Percentiles rank a stretch among this genome's conserved stretches.
Conservation (phyloP, 2,797 vertebrate species). For the Ficedula albicollis region DNA sequence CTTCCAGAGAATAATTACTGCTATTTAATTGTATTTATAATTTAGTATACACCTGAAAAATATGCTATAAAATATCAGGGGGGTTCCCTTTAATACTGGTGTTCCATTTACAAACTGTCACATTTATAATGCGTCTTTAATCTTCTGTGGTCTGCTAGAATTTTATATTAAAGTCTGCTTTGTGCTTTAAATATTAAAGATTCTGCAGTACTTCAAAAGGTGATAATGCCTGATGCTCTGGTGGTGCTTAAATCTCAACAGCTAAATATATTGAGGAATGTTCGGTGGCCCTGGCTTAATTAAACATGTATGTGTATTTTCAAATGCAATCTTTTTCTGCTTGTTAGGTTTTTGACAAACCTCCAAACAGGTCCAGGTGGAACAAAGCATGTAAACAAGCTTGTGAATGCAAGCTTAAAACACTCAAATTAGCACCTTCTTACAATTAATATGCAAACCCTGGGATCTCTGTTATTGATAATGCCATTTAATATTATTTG, state of each 20-base stretch:
- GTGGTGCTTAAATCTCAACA: slow-evolving; percentile 85
- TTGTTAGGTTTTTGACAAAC: slow-evolving; percentile 94
- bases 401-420: slow-evolving; percentile 91
- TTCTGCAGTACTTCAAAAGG: slow-evolving; percentile 90
- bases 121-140: slow-evolving; percentile 84
- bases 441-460: slow-evolving; percentile 87
- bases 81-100: slow-evolving; percentile 77
- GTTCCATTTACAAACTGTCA: slow-evolving; percentile 85
- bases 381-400: slow-evolving; percentile 93
- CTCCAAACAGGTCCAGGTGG: slow-evolving; percentile 96
- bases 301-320: slow-evolving; percentile 97
- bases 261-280: slow-evolving; percentile 83
- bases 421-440: slow-evolving; percentile 95
- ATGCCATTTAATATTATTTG: slow-evolving; percentile 75
- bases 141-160: slow-evolving; percentile 82
- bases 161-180: slow-evolving; percentile 85
- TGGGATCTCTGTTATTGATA: slow-evolving; percentile 79
- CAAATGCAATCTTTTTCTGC: slow-evolving; percentile 91
- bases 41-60: slow-evolving; percentile 82
- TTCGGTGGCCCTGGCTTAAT: slow-evolving; percentile 87
- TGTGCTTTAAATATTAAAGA: slow-evolving; percentile 95
- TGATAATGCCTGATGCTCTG: slow-evolving; percentile 88
- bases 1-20: slow-evolving; percentile 80
- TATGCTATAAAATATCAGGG: slow-evolving; percentile 79
- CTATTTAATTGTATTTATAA: slow-evolving; percentile 85